Evolutionary conservation across 2,113 vertebrate genomes (phyloP).

Genomic region (Salvelinus sp.): DNA sequence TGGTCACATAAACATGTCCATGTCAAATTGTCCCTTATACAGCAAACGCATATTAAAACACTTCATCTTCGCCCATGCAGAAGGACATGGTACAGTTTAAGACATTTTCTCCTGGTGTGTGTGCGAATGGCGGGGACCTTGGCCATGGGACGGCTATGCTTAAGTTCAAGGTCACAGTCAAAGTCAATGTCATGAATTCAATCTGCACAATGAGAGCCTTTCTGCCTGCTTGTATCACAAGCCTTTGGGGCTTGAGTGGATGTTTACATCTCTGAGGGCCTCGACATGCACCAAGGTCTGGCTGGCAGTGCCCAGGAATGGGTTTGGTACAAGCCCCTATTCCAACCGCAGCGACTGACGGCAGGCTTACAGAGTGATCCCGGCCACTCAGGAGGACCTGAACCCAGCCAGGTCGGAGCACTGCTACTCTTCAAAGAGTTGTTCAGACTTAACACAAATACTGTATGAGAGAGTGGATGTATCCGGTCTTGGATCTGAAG

Average conservation of each 20-base stretch:
- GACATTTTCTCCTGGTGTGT: constrained; percentile 20
- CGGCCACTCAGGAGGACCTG: constrained; percentile 35
- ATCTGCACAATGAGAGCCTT: constrained; percentile 7
- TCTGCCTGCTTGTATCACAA: not conserved
- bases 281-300: constrained; percentile 32
- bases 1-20: constrained; percentile 25
- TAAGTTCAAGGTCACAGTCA: constrained; percentile 28
- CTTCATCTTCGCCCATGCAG: constrained; percentile 17
- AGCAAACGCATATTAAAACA: constrained; percentile 40
- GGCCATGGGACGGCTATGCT: constrained; percentile 16
- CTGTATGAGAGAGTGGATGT: constrained; percentile 14
- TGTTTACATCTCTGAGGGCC: constrained; percentile 28
- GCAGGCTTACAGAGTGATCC: constrained; percentile 32
- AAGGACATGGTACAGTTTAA: constrained; percentile 29
- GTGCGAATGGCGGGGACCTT: not conserved
- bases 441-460: not conserved
- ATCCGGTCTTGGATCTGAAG: not conserved
- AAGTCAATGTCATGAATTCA: constrained; percentile 32
- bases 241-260: constrained; percentile 20
- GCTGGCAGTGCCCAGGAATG: constrained; percentile 42
- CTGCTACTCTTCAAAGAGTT: constrained; percentile 20
- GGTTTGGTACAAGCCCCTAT: constrained; percentile 44
- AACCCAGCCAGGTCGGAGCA: not conserved
- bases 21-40: constrained; percentile 49
- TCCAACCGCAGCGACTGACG: constrained; percentile 54